Base-by-base conservation (phyloP, 2,797 vertebrate genomes). In the Fratercula arctica region DNA sequence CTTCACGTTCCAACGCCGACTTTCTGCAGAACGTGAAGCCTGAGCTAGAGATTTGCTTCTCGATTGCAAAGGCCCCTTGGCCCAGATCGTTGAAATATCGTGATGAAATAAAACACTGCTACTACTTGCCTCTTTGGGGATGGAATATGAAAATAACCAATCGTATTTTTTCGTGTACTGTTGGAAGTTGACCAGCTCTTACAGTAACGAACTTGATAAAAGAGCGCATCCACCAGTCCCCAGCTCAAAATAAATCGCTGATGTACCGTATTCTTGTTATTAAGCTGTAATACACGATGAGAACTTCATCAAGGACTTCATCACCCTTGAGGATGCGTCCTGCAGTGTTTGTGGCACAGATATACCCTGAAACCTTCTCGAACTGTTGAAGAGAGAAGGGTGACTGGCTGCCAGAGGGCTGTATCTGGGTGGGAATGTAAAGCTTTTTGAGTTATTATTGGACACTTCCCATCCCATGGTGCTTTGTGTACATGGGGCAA, bases 1-100 rank as follows among this genome's bases (percentile, higher is more conserved):
- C 43, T 23, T 20, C 3, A 6, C 5, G 0, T 28, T 37, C 15
- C 20, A 18, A 0, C 28, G 33, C 54, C 0, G 2, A 4, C 19
- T 26, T 28, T 23, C 46, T 37, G 46, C 39, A 13, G 66, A 33
- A 29, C 2, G 0, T 13, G 1, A 33, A 29, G 14, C 9, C 74
- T 46, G 33, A 7, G 10, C 23, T 11, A 26, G 41, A n/a, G 28
- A 35, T 8, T 39, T 25, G 8, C 45, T 50, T 16, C 70, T 53
- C 25, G 3, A 75, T 46, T 26, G 25, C 31, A 7, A 46, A 45
- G 48, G 33, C 20, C 6, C 10, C 8, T 28, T 39, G 60, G 46
- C 24, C 48, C 2, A 3, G 9, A 16, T 17, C 23, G 8, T 9
- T 41, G 56, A 35, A 69, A 51, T 56, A 63, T n/a, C 59, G 45